These are phyloP conservation scores for Trachymyrmex septentrionalis DNA, from an alignment of 1,140 invertebrate species.

Conservation along the genomic window DNA sequence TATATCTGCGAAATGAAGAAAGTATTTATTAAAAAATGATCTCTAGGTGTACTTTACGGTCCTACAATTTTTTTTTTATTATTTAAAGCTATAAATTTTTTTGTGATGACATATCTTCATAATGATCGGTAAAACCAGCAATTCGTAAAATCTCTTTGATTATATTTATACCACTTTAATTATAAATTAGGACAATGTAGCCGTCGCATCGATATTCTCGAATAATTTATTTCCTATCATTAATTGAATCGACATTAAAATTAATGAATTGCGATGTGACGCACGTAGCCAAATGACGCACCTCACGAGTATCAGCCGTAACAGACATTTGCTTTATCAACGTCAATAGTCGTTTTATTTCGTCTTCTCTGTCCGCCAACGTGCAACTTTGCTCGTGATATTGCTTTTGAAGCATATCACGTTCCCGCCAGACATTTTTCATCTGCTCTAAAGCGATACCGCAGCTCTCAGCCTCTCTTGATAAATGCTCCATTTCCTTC, in stretches of 20 bases:
- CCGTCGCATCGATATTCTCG: background rate
- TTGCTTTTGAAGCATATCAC: conserved; percentile 66
- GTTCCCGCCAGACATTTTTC: conserved; percentile 59
- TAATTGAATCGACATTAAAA: conserved; percentile 22
- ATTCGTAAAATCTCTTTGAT: conserved; percentile 21
- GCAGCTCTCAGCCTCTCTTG: conserved; percentile 65
- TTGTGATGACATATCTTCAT: background rate
- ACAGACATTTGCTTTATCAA: conserved; percentile 60
- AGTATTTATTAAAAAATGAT: conserved; percentile 22
- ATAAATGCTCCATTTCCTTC: conserved; percentile 61
- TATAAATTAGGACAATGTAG: conserved; percentile 3
- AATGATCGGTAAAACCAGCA: conserved; percentile 2
- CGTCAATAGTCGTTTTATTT: conserved; percentile 68
- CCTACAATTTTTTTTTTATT: background rate
- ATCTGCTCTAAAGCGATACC: conserved; percentile 60
- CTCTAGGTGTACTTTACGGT: background rate
- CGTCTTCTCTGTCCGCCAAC: conserved; percentile 69
- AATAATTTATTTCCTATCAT: conserved; percentile 31
- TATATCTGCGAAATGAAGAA: background rate
- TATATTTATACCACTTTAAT: background rate
- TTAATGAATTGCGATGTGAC: conserved; percentile 12
- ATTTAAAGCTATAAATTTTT: background rate
- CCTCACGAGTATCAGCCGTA: conserved; percentile 54
- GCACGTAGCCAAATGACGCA: conserved; percentile 43
- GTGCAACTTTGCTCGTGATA: conserved; percentile 65